Evolutionary conservation across 1,140 invertebrate species (phyloP).

Genomic region (Apis laboriosa): DNA sequence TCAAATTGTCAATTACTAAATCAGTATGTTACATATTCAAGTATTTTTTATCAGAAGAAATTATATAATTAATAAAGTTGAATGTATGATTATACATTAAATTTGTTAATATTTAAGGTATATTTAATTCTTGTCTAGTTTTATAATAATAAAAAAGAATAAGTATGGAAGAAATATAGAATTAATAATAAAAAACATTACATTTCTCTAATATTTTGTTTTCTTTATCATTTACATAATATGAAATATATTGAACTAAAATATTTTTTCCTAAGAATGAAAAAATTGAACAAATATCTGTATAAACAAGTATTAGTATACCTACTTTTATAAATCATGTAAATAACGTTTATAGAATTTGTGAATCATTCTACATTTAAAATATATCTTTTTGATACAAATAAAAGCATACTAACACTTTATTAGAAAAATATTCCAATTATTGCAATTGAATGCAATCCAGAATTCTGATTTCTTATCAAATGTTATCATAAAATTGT

Average conservation of each 20-base stretch:
- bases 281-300: not conserved
- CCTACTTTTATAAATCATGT: not conserved
- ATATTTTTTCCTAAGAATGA: not conserved
- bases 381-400: constrained; percentile 13
- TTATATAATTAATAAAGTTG: constrained; percentile 16
- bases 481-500: not conserved
- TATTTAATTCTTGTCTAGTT: not conserved
- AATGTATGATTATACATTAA: constrained; percentile 9
- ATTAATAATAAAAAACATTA: not conserved
- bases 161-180: not conserved
- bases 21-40: constrained; percentile 26
- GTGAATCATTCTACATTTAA: constrained; percentile 27
- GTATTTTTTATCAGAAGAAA: constrained; percentile 25
- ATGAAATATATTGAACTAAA: not conserved
- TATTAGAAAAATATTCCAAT: constrained; percentile 24
- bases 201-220: not conserved
- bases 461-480: constrained; percentile 11
- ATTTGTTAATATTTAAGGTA: constrained; percentile 12
- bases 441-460: not conserved
- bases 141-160: constrained; percentile 7
- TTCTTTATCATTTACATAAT: not conserved
- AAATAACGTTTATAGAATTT: constrained; percentile 19
- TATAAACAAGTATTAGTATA: constrained; percentile 10
- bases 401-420: constrained; percentile 24
- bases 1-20: constrained; percentile 13